Base-by-base conservation (phyloP, 1,140 invertebrate species). In the Drosophila sturtevanti region DNA sequence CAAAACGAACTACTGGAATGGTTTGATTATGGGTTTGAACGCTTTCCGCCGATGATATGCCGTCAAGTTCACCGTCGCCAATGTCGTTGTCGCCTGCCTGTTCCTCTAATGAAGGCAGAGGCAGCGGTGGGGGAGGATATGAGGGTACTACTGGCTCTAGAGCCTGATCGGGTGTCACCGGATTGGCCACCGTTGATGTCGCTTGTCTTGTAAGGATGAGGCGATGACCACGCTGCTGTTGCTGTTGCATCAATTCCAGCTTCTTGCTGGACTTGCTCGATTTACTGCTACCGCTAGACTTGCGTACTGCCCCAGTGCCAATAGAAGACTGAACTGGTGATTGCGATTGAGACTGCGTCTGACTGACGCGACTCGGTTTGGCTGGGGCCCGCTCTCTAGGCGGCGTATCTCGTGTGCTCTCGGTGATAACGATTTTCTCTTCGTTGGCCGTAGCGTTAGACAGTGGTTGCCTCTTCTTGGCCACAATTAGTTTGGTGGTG, bases 341-440 rank as follows among this genome's bases (percentile, higher is more conserved):
- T 16, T 48, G 41, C 2, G 44, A 52, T n/a, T 51, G 27, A 11
- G 11, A 31, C 41, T 27, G 63, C 14, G 58, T 18, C 38, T 55
- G 54, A 70, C 35, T 59, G 64, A 63, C 77, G 18, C 90, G 87
- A 56, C 84, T 89, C 34, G 90, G 90, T 67, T 91, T 91, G 5
- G 89, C 77, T n/a, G 90, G 90, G 11, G 90, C 90, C 44, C 86
- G 81, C 27, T 91, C 90, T 61, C 72, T 59, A 9, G 90, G 90
- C 62, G 90, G 90, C 55, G 89, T 91, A 63, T 91, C 90, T 37
- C 80, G 77, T 24, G 54, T 68, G 72, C 90, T 91, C 79, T 90
- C 89, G 38, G 90, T 91, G 90, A 91, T 90, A 87, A 85, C 72
- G 74, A 79, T 76, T 77, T 80, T 89, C 71, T 87, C 81, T 68